Conservation (phyloP, 2,113 vertebrate genomes). For the Orycteropus afer region DNA sequence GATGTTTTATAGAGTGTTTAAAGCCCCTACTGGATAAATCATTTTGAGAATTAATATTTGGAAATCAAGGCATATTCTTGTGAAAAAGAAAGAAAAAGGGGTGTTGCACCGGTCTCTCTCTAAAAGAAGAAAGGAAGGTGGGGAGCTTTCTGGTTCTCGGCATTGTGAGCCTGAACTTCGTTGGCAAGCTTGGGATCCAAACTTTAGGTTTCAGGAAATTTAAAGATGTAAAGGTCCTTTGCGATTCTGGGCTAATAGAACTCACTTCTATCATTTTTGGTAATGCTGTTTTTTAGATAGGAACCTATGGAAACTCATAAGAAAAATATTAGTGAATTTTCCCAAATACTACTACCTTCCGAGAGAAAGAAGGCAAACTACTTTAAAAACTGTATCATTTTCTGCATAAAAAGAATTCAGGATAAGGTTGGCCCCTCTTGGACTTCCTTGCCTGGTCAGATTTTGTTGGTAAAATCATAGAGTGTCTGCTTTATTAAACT, state of each 20-base stretch:
- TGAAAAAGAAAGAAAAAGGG: not conserved
- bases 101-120: not conserved
- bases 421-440: not conserved
- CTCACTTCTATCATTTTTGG: not conserved
- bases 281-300: not conserved
- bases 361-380: not conserved
- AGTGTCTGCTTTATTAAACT: too few species aligned
- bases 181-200: not conserved
- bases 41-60: not conserved
- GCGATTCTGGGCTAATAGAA: not conserved
- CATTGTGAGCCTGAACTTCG: not conserved
- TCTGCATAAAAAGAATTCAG: not conserved
- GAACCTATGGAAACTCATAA: not conserved
- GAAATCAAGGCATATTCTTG: not conserved
- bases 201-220: not conserved
- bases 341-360: not conserved
- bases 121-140: not conserved
- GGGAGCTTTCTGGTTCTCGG: not conserved
- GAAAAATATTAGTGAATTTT: conserved; percentile 3
- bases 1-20: not conserved
- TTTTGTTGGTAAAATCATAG: not conserved
- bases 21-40: not conserved
- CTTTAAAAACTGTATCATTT: not conserved
- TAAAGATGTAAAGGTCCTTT: not conserved
- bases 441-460: not conserved